These are phyloP conservation scores for Antennarius maculatus DNA, from an alignment of 2,797 vertebrate species.

Conservation along the genomic window DNA sequence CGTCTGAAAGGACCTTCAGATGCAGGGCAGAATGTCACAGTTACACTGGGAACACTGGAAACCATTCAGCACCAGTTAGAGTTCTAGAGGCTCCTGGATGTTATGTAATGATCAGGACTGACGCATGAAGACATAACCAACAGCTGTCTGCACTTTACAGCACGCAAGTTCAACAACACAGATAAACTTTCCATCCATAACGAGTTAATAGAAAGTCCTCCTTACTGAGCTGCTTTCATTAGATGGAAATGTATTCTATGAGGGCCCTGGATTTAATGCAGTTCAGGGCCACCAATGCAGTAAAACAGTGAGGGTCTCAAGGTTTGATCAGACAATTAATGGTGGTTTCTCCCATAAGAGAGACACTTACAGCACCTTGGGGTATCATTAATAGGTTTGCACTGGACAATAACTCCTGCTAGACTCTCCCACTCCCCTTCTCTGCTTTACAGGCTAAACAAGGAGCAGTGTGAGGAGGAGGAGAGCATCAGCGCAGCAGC, in stretches of 20 bases:
- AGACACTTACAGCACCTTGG: conserved; percentile 74
- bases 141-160: conserved; percentile 19
- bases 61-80: too few relatives aligned
- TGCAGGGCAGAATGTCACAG: too few relatives aligned
- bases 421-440: conserved; percentile 64
- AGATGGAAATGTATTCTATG: conserved; percentile 71
- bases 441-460: conserved; percentile 73
- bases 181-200: conserved; percentile 60
- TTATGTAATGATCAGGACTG: background rate
- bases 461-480: conserved; percentile 57
- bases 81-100: too few relatives aligned
- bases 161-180: conserved; percentile 50
- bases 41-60: too few relatives aligned
- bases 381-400: conserved; percentile 72
- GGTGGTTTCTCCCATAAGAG: conserved; percentile 66
- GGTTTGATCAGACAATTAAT: conserved; percentile 78
- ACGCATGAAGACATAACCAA: conserved; percentile 22
- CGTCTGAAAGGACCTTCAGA: too few relatives aligned
- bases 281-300: conserved; percentile 71
- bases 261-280: conserved; percentile 58
- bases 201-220: conserved; percentile 53
- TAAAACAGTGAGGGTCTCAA: conserved; percentile 75
- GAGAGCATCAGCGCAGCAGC: conserved; percentile 49
- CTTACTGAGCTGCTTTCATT: conserved; percentile 63
- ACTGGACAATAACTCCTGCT: conserved; percentile 76